Base-by-base conservation (phyloP, 2,888 invertebrate species). In the Stenoptilia bipunctidactyla region DNA sequence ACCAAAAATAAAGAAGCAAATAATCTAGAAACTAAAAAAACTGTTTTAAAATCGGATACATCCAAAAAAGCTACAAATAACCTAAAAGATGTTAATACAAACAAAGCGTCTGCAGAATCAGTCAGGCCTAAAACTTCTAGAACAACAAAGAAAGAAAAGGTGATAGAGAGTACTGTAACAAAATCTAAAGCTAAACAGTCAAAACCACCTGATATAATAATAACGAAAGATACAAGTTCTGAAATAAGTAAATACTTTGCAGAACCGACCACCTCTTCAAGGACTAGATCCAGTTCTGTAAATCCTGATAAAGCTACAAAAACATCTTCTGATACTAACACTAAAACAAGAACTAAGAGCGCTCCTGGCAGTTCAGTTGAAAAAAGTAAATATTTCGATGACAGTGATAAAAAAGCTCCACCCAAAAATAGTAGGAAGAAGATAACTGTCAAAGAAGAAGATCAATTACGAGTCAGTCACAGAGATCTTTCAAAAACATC, bases 331-430 rank as follows among this genome's bases (percentile, higher is more conserved):
- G 40, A 40, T 42, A 37, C 40, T 13, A 39, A 40, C 27, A 42
- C 34, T 38, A 62, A 66, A 55, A 40, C 46, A 9, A 53, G 80
- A 51, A 66, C 72, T 15, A 73, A 62, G 54, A 83, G 77, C 56
- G 66, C 62, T 9, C 67, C 74, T 35, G 58, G 54, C 1, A 53
- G 40, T 39, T 34, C 45, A 42, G 41, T 49, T 8, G 63, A 66
- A 47, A 67, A 58, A 50, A 82, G 75, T 47, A 72, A 73, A 65
- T 80, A 77, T 55, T 79, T 79, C 47, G 51, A 52, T 33, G 42
- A 45, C 20, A 46, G 46, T 27, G 45, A 50, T 14, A 40, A 64
- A 51, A 58, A 47, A 46, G 42, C 46, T 1, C 61, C 47, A 47
- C 39, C 45, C 10, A 41, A 41, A 45, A 50, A 40, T 15, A 27